Percentiles rank a stretch among this genome's conserved stretches.
Conservation (phyloP, 2,888 invertebrate species). For the Silvanus unidentatus region DNA sequence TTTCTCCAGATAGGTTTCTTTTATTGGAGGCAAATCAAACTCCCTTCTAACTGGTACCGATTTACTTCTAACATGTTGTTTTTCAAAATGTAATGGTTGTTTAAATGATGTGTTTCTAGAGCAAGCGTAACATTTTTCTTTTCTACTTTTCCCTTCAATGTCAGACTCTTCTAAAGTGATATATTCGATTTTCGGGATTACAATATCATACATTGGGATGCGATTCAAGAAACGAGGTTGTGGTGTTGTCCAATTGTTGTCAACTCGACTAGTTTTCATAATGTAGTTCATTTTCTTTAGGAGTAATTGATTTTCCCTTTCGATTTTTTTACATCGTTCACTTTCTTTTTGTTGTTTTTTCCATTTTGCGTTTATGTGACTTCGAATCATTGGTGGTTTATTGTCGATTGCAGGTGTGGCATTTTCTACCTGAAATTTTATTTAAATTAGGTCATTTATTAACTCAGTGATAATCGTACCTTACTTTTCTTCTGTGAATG, state of each 20-base stretch:
- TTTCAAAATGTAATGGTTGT: too few species aligned
- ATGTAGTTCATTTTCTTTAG: constrained; percentile 61
- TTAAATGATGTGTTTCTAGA: constrained; percentile 15
- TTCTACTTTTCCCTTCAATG: constrained; percentile 17
- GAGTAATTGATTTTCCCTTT: constrained; percentile 62
- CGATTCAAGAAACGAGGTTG: constrained; percentile 50
- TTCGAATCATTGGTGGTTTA: constrained; percentile 55
- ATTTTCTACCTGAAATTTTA: constrained; percentile 50
- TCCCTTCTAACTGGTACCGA: constrained; percentile 30
- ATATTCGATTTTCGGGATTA: constrained; percentile 22
- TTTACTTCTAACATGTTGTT: constrained; percentile 40
- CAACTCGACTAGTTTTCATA: constrained; percentile 61
- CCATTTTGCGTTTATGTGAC: constrained; percentile 62
- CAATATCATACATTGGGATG: constrained; percentile 23
- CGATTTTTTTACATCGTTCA: constrained; percentile 59
- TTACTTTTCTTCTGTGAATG: constrained; percentile 63
- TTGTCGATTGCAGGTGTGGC: constrained; percentile 65
- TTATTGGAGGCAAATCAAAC: constrained; percentile 15
- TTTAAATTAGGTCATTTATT: not conserved
- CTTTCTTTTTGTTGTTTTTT: constrained; percentile 65
- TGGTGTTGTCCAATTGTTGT: constrained; percentile 61
- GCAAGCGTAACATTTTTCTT: constrained; percentile 28
- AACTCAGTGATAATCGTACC: not conserved
- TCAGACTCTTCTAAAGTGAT: constrained; percentile 16
- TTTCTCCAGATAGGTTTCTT: constrained; percentile 10